Evolutionary conservation across 2,113 vertebrate species (phyloP).

Genomic region (Hippocampus zosterae): DNA sequence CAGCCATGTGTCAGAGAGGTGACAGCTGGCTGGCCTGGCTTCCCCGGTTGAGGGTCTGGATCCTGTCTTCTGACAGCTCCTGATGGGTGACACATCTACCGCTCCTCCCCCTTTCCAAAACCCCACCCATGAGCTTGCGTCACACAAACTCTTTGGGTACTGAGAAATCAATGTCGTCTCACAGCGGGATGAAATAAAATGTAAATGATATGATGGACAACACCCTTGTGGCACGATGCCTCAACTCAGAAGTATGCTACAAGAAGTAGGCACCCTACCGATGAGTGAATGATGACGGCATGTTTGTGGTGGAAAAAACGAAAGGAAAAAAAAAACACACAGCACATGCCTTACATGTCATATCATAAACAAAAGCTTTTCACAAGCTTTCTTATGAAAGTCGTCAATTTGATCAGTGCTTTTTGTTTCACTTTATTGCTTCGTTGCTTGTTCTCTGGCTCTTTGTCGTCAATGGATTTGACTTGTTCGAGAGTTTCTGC

Average conservation of each 20-base stretch:
- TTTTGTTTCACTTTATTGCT: conserved; percentile 24
- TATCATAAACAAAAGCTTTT: neutral
- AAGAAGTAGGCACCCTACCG: conserved; percentile 51
- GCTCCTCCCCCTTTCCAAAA: neutral
- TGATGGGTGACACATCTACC: conserved; percentile 53
- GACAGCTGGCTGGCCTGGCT: conserved; percentile 67
- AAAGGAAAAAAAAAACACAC: conserved; percentile 11
- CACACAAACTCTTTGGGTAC: conserved; percentile 56
- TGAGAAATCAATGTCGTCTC: conserved; percentile 56
- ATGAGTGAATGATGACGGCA: conserved; percentile 52
- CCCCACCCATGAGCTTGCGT: conserved; percentile 46
- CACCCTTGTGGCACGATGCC: conserved; percentile 50
- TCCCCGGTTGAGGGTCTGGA: conserved; percentile 62
- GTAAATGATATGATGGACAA: conserved; percentile 56
- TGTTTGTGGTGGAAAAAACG: conserved; percentile 33
- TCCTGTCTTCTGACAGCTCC: conserved; percentile 65
- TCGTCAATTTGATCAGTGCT: conserved; percentile 32
- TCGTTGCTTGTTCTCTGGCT: conserved; percentile 16
- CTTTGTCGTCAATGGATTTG: conserved; percentile 34
- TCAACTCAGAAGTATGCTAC: conserved; percentile 36
- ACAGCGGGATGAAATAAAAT: conserved; percentile 56
- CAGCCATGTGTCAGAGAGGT: conserved; percentile 65
- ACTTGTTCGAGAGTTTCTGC: conserved; percentile 43
- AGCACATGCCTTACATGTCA: neutral
- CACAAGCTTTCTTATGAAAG: conserved; percentile 36